These are phyloP conservation scores for Astur gentilis DNA, from an alignment of 2,113 vertebrate species.

Conservation along the genomic window DNA sequence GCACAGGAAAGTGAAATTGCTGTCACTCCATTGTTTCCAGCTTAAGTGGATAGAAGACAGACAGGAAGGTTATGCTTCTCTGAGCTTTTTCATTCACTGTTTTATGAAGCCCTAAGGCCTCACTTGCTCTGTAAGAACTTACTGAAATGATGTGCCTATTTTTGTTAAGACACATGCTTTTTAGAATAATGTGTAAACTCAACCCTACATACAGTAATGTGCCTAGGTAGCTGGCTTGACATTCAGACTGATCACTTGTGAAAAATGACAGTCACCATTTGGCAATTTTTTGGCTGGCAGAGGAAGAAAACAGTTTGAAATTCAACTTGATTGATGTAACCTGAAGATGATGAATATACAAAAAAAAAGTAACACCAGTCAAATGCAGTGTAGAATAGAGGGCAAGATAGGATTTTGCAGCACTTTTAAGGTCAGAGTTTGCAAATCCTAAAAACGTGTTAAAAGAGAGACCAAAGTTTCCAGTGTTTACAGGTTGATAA, in stretches of 20 bases:
- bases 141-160: background rate
- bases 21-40: background rate
- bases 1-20: background rate
- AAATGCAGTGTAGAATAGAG: background rate
- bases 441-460: background rate
- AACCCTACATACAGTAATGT: background rate
- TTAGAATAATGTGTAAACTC: background rate
- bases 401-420: background rate
- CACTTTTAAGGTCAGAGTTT: background rate
- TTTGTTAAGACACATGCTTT: background rate
- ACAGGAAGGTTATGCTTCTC: background rate
- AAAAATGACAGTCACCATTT: background rate
- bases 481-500: background rate
- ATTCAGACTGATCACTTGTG: background rate
- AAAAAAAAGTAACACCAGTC: background rate
- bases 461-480: background rate
- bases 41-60: background rate
- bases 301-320: background rate
- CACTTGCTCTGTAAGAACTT: background rate
- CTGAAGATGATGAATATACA: background rate
- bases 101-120: conserved; percentile 12
- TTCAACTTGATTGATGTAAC: background rate
- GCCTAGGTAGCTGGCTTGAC: background rate
- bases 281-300: background rate
- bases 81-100: conserved; percentile 4